A percentile compares a stretch with the other conserved stretches of the same genome.
These are phyloP conservation scores for Globicephala melas DNA, from an alignment of 2,113 vertebrate genomes.

Conservation along the genomic window DNA sequence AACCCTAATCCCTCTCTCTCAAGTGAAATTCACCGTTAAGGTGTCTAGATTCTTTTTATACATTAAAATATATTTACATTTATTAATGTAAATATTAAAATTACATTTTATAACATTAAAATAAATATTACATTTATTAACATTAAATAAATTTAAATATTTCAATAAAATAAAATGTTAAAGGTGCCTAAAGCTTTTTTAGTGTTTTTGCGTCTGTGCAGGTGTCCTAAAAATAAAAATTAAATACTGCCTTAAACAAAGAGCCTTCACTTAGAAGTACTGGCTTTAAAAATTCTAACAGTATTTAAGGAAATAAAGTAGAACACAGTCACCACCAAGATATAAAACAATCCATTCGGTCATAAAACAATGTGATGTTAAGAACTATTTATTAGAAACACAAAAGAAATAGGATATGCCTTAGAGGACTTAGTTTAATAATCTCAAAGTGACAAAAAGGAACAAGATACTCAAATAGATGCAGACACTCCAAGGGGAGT, in stretches of 20 bases:
- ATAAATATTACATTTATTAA: neutral
- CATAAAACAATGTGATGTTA: neutral
- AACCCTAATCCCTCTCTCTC: neutral
- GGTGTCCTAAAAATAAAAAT: conserved; percentile 35
- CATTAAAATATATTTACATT: neutral
- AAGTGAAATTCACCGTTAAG: neutral
- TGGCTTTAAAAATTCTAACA: neutral
- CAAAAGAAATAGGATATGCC: neutral
- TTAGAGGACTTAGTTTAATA: neutral
- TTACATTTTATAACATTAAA: too few species aligned
- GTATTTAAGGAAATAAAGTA: neutral
- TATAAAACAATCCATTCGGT: neutral
- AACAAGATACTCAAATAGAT: neutral
- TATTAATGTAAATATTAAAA: too few species aligned
- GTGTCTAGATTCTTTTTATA: neutral
- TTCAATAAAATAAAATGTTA: neutral
- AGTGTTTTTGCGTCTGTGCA: neutral
- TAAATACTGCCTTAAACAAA: conserved; percentile 18
- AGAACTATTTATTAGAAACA: neutral
- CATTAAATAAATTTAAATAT: neutral
- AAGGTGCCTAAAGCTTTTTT: neutral
- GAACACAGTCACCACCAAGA: neutral
- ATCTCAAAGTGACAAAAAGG: neutral
- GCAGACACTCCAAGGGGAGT: neutral
- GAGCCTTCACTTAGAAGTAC: neutral